Conservation (phyloP, 2,888 invertebrate genomes). For the Lathronympha strigana region DNA sequence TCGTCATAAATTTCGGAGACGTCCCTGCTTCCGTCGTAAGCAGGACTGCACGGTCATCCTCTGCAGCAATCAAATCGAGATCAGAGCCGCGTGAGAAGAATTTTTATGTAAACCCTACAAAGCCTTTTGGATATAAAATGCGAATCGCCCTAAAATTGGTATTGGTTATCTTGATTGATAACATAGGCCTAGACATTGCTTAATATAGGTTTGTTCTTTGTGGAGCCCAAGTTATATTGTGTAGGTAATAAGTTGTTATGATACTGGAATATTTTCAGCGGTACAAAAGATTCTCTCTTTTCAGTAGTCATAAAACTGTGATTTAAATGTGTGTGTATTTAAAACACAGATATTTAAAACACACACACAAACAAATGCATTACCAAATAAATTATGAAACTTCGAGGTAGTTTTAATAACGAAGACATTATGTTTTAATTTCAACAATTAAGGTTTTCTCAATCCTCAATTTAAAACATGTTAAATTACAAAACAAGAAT, state of each 20-base stretch:
- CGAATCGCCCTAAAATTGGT: conserved; percentile 48
- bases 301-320: no score
- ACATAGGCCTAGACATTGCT: conserved; percentile 7
- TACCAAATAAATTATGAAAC: no score
- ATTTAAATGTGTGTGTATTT: no score
- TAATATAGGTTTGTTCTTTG: not conserved
- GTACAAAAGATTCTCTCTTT: no score
- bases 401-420: no score
- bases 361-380: no score
- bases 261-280: no score
- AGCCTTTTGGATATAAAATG: conserved; percentile 64
- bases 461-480: no score
- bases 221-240: not conserved
- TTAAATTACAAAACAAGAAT: not conserved
- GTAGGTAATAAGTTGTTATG: no score
- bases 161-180: conserved; percentile 42
- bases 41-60: conserved; percentile 53
- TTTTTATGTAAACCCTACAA: conserved; percentile 72
- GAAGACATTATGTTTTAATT: no score
- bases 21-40: conserved; percentile 60
- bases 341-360: no score
- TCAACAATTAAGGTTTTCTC: no score
- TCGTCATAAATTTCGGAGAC: conserved; percentile 69
- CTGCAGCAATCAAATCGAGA: conserved; percentile 76
- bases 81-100: conserved; percentile 71